Base-by-base conservation (phyloP, 1,140 invertebrate species). In the Anoplophora glabripennis region DNA sequence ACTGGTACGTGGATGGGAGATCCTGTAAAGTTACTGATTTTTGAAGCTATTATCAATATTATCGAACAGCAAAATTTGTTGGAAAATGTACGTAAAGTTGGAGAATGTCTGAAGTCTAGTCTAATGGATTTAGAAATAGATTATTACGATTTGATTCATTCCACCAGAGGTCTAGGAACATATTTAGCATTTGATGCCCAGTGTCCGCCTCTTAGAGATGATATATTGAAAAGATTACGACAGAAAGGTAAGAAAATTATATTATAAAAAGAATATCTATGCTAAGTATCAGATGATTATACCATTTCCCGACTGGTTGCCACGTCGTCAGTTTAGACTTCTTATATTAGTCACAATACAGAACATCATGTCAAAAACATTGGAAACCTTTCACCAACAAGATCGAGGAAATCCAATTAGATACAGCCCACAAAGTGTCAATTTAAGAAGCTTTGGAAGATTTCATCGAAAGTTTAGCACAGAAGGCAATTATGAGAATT, bases 1-100 rank as follows among this genome's bases (percentile, higher is more conserved):
- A 99, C 98, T 76, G 99, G 99, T 76, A 99, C 97, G 0, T 99
- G 97, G 98, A 92, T 99, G 87, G 98, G 98, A 12, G 98, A 99
- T 76, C 96, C 98, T 7, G 86, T 90, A 12, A 99, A 98, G 80
- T 71, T 99, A 11, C 78, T 98, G n/a, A 74, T 99, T 1, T 74
- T 99, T 36, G 90, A 96, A 73, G 85, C 84, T 59, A 86, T 98
- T 1, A 64, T 99, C 3, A 84, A 92, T 37, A 88, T 95, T 0
- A 92, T 99, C 5, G 84, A 88, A 68, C 79, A 87, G 36, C 88
- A 99, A 14, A 87, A 91, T 54, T 79, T 99, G 0, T 71, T 99
- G 15, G 76, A 85, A 9, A 83, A 86, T 58, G 93, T 94, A 0
- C 75, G 82, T 34, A 76, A 83, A 63, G 85, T 89, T 4, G 97